Conservation (phyloP, 2,888 invertebrate species). For the Eristalinus sepulchralis region DNA sequence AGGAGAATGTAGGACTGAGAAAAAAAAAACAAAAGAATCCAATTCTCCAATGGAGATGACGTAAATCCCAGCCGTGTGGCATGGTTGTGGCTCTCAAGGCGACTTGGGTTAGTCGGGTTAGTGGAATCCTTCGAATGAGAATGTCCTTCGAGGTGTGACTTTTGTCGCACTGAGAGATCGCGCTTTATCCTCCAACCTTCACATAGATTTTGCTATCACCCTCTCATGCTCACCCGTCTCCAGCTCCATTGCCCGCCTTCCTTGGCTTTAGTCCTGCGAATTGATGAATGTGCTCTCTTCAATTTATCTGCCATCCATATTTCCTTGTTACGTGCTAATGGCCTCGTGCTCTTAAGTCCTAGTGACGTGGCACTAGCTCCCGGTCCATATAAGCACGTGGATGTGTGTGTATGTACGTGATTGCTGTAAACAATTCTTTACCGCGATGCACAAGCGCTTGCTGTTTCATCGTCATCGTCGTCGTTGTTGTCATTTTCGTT, state of each 20-base stretch:
- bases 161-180: slow-evolving; percentile 49
- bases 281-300: slow-evolving; percentile 62
- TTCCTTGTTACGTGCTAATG: slow-evolving; percentile 70
- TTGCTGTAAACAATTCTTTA: slow-evolving; percentile 29
- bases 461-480: neutral
- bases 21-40: slow-evolving; percentile 5
- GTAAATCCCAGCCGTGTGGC: slow-evolving; percentile 35
- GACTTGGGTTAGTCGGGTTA: slow-evolving; percentile 62
- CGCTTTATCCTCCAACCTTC: neutral
- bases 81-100: slow-evolving; percentile 43
- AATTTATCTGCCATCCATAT: slow-evolving; percentile 68
- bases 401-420: neutral
- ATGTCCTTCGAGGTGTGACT: slow-evolving; percentile 57
- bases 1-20: neutral
- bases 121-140: slow-evolving; percentile 30
- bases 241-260: neutral
- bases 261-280: slow-evolving; percentile 17
- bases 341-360: slow-evolving; percentile 49
- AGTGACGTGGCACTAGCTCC: slow-evolving; percentile 42
- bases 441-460: slow-evolving; percentile 6
- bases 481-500: slow-evolving; percentile 24
- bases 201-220: neutral
- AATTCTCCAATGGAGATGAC: slow-evolving; percentile 38
- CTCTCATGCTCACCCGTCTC: neutral
- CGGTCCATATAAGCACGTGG: neutral